Evolutionary conservation across 2,797 vertebrate genomes (phyloP), one percentile per base, ranked within the genome.

Genomic region (Amphiprion clarkii): DNA sequence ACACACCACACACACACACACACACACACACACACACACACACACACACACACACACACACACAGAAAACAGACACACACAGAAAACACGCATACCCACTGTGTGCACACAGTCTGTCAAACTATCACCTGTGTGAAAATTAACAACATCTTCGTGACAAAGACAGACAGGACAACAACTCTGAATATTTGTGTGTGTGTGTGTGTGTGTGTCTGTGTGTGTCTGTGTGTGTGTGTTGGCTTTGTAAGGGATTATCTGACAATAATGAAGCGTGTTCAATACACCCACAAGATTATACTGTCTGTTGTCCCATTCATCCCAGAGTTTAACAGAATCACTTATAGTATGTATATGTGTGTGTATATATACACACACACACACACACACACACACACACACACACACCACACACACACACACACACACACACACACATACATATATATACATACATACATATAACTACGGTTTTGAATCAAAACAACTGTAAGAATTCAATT

Each of bases 51-150:
- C 64, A 69, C 69, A 63, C 39, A 56, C 17, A 25, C 21, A 66
- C 16, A 53, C 23, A 23, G 23, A 23, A 23, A 11, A 65, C 59
- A 73, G 65, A 63, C 40, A 57, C 17, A 27, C 25, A 66, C 46
- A 33, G 27, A 27, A 27, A 27, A 27, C 54, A 56, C 33, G 49
- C 44, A 71, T 27, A 52, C 19, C 23, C 23, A 23, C 23, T 23
- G 25, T 21, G 27, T n/a, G 21, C 58, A 67, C 8, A 64, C 8
- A 64, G 8, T 9, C 6, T 36, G 29, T 19, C 54, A 48, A 40
- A 71, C 31, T 67, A 31, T 69, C 73, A 80, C 76, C 67, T 66
- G 53, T 48, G 62, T 82, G 79, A 62, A 75, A 84, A 79, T 84
- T 7, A 72, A 68, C 44, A 82, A 57, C 73, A 77, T 72, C 36